Evolutionary conservation across 2,888 invertebrate genomes (phyloP).

Genomic region (Cerastoderma edule): DNA sequence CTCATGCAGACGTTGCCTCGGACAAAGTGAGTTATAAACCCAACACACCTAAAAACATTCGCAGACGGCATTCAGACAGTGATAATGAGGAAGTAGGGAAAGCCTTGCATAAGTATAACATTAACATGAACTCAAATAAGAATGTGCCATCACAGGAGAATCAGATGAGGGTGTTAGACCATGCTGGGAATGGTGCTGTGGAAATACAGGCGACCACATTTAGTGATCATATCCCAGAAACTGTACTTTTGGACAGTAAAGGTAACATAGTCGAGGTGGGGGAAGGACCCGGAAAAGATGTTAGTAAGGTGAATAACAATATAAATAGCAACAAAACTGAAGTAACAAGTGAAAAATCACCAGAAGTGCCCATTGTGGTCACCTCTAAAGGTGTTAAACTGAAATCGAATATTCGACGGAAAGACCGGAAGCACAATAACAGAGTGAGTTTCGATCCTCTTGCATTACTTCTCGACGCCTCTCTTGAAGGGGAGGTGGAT

Average conservation of each 20-base stretch:
- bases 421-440: slow-evolving; percentile 73
- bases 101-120: slow-evolving; percentile 65
- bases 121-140: slow-evolving; percentile 48
- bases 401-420: slow-evolving; percentile 85
- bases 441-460: slow-evolving; percentile 98
- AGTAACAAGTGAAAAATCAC: slow-evolving; percentile 38
- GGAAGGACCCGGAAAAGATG: slow-evolving; percentile 35
- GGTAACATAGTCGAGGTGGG: slow-evolving; percentile 67
- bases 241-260: slow-evolving; percentile 65
- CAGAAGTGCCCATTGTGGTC: slow-evolving; percentile 42
- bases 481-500: slow-evolving; percentile 98
- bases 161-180: slow-evolving; percentile 49
- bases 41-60: slow-evolving; percentile 79
- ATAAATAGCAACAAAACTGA: slow-evolving; percentile 34
- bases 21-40: slow-evolving; percentile 80
- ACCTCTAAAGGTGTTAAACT: slow-evolving; percentile 47
- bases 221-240: slow-evolving; percentile 66
- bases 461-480: slow-evolving; percentile 97
- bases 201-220: slow-evolving; percentile 71
- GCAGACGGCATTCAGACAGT: slow-evolving; percentile 79
- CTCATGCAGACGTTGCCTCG: slow-evolving; percentile 77
- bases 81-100: slow-evolving; percentile 76
- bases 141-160: slow-evolving; percentile 58
- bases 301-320: slow-evolving; percentile 36
- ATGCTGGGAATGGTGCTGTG: slow-evolving; percentile 48